Evolutionary conservation across 2,888 invertebrate species (phyloP).

Genomic region (Netelia inedita): DNA sequence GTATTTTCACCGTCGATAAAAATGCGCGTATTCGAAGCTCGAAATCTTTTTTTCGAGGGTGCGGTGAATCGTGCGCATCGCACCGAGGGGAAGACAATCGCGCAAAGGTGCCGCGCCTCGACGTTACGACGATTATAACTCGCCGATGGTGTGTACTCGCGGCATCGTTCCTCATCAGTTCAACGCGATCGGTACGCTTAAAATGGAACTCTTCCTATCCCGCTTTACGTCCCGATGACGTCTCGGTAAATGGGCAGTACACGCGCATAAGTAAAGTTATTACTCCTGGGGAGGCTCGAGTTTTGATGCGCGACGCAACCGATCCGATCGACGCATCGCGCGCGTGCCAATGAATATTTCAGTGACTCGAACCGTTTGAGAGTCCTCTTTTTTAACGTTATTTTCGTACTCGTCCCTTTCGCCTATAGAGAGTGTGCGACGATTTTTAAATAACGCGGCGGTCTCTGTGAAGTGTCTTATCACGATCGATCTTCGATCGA

Average conservation of each 20-base stretch:
- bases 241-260: slow-evolving; percentile 11
- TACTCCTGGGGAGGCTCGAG: background rate
- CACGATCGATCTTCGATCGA: slow-evolving; percentile 63
- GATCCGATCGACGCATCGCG: slow-evolving; percentile 33
- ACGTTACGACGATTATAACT: slow-evolving; percentile 47
- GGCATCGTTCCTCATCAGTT: slow-evolving; percentile 36
- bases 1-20: background rate
- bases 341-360: slow-evolving; percentile 63
- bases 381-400: slow-evolving; percentile 23
- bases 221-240: slow-evolving; percentile 45
- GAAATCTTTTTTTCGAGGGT: slow-evolving; percentile 57
- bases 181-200: slow-evolving; percentile 42
- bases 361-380: slow-evolving; percentile 34
- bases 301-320: slow-evolving; percentile 45
- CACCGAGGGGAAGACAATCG: slow-evolving; percentile 23
- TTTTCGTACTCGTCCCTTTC: slow-evolving; percentile 1
- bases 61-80: slow-evolving; percentile 42
- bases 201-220: slow-evolving; percentile 61
- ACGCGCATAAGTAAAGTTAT: slow-evolving; percentile 15
- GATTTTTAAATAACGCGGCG: slow-evolving; percentile 5
- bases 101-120: slow-evolving; percentile 56
- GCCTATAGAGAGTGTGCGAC: background rate
- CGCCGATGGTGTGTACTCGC: slow-evolving; percentile 4
- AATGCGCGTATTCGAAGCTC: slow-evolving; percentile 34
- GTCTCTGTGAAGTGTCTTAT: slow-evolving; percentile 52